These are phyloP conservation scores for Drosophila kohkoa DNA, from an alignment of 1,140 invertebrate species.

Conservation along the genomic window DNA sequence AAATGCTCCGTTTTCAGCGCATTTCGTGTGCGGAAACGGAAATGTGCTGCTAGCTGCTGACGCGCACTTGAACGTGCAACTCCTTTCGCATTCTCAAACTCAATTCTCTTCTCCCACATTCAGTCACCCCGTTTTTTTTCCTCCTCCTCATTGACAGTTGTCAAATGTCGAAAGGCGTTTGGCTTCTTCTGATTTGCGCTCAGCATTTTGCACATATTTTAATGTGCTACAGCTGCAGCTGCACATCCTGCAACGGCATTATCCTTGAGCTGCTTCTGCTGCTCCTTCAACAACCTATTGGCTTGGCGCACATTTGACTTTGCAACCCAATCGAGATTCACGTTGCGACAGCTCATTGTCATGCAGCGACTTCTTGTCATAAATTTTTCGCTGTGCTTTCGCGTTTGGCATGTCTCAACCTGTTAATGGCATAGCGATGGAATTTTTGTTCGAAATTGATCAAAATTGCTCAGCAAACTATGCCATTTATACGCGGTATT, in stretches of 20 bases:
- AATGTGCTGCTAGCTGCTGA: slow-evolving; percentile 73
- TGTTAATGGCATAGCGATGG: slow-evolving; percentile 24
- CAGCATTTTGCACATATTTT: slow-evolving; percentile 67
- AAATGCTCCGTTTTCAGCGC: slow-evolving; percentile 77
- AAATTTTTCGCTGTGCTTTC: slow-evolving; percentile 56
- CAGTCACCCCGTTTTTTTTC: slow-evolving; percentile 6
- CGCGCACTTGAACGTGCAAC: slow-evolving; percentile 59
- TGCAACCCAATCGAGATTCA: slow-evolving; percentile 15
- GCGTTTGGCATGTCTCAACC: slow-evolving; percentile 50
- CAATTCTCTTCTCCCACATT: background rate
- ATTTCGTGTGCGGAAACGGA: slow-evolving; percentile 81
- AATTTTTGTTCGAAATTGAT: slow-evolving; percentile 15
- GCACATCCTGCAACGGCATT: slow-evolving; percentile 43
- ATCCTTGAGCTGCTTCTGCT: slow-evolving; percentile 8
- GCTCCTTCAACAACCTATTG: slow-evolving; percentile 4
- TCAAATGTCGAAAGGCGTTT: slow-evolving; percentile 63
- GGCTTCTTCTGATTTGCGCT: slow-evolving; percentile 49
- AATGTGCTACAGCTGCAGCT: slow-evolving; percentile 65
- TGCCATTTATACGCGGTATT: too few relatives aligned
- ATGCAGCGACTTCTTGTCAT: slow-evolving; percentile 63
- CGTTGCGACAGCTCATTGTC: slow-evolving; percentile 61
- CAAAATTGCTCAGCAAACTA: slow-evolving; percentile 21
- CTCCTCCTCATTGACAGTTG: slow-evolving; percentile 68
- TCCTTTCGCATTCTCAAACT: background rate
- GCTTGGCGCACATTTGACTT: slow-evolving; percentile 57